Base-by-base conservation (phyloP, 2,888 invertebrate species). In the Dioctria rufipes region DNA sequence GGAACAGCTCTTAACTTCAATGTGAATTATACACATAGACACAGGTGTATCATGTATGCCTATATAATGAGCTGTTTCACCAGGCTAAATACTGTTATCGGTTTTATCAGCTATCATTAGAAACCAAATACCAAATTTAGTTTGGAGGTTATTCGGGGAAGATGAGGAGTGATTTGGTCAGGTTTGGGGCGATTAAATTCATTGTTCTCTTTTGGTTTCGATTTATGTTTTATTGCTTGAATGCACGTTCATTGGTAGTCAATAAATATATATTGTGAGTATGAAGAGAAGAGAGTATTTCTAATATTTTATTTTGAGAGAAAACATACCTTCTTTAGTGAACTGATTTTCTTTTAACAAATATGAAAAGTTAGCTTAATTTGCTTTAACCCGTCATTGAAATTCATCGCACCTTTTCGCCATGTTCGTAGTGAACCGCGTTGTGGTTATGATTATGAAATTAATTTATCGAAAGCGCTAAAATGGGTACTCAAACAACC, bases 151-250 rank as follows among this genome's bases (percentile, higher is more conserved):
- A 39, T 11, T n/a, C 3, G 25, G 54, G 5, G 2, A 25, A 0
- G 25, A 39, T 51, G 71, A 54, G 54, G 71, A 71, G 54, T 54
- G 71, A 71, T 71, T 71, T 71, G 39, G 71, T 9, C 69, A 69
- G 69, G 43, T 37, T 49, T 3, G 54, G 51, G 71, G 2, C 71
- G 54, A 71, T 71, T 25, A 37, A 71, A 71, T 71, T 37, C 39
- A 71, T 71, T 71, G 71, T 51, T 51, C 8, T 25, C 25, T 54
- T 37, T 6, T 43, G 69, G 25, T 11, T 69, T 11, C 49, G 69
- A 4, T 37, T 51, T 37, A 25, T 25, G 69, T 13, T 11, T 69
- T 11, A 8, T 49, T 51, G 71, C 54, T 71, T 71, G 54, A 71
- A 51, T 71, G 54, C 71, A 25, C 25, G 71, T 71, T 51, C 51